Base-by-base conservation (phyloP, 2,888 invertebrate genomes). In the Lumbricus terrestris region DNA sequence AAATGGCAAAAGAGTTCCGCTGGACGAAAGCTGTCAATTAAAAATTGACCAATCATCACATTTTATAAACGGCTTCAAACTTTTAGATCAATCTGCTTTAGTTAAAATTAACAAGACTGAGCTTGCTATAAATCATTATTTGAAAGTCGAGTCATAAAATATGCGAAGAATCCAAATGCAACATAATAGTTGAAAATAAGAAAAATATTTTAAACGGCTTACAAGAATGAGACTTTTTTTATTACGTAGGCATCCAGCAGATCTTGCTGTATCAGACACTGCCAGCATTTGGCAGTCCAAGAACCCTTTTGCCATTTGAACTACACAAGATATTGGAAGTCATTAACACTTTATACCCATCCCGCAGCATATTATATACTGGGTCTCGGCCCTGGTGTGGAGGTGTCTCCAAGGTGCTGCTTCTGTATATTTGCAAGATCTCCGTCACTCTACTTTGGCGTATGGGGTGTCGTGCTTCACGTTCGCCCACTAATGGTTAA, bases 1-100 rank as follows among this genome's bases (percentile, higher is more conserved):
- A 37, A 89, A 83, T 85, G 89, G 54, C 54, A 90, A 38, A n/a
- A 90, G 54, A 85, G 85, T 23, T 85, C 85, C 85, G 16, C 85
- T 37, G 37, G 85, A 37, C 85, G 34, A 34, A 85, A 85, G 85
- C 85, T 85, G 85, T 85, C 85, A 85, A 85, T 85, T 85, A 85
- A 35, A 35, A 85, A 85, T 54, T 54, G 54, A 5, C 54, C 54
- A 54, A 23, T 54, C 54, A 54, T 54, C 54, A 54, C 54, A 54
- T n/a, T 69, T 69, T n/a, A 69, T 69, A 69, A 69, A n/a, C 29
- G 3, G n/a, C n/a, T 8, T 3, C 11, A 69, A 16, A 29, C n/a
- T 69, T 11, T 8, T 11, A n/a, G 69, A 13, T 23, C 23, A 47
- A 47, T 11, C 23, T 23, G 23, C n/a, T n/a, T 69, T 69, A 69